Percentiles rank a stretch among this genome's conserved stretches.
phyloP scores from a whole-genome alignment of 2,797 vertebrate species.

The Todus mexicanus region DNA sequence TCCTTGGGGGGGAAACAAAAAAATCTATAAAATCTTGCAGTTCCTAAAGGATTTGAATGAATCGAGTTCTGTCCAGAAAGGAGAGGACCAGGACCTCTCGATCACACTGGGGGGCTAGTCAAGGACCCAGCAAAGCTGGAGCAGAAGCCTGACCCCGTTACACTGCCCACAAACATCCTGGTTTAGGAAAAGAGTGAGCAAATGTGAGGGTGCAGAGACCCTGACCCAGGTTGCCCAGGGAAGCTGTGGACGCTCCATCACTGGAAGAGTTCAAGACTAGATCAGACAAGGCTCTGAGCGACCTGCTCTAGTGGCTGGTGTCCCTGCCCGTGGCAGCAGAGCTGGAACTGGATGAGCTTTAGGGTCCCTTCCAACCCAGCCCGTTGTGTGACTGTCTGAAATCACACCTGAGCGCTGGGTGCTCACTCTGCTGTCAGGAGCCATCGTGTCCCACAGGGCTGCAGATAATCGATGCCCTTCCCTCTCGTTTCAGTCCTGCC shows the following conservation, averaged over 20 bases:
- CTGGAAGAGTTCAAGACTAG: background rate
- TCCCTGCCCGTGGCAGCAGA: background rate
- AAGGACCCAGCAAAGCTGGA: background rate
- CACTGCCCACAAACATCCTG: no score
- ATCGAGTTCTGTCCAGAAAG: background rate
- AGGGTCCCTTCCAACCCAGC: background rate
- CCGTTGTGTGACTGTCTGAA: background rate
- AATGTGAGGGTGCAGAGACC: background rate
- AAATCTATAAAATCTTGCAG: no score
- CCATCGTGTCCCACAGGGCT: rapidly evolving
- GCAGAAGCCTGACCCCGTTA: rapidly evolving
- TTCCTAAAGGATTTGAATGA: background rate
- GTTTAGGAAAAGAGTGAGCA: rapidly evolving
- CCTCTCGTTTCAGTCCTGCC: background rate
- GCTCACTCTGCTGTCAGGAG: background rate
- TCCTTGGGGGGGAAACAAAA: background rate
- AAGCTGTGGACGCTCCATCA: background rate
- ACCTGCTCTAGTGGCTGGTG: background rate
- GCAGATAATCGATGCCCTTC: background rate
- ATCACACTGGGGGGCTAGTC: background rate
- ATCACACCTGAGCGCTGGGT: rapidly evolving
- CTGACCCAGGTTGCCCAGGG: background rate
- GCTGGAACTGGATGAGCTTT: background rate
- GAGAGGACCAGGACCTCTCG: background rate
- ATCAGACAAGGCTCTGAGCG: background rate